A percentile compares a stretch with the other conserved stretches of the same genome.
These are phyloP conservation scores for Leucophenga maculata DNA, from an alignment of 2,888 invertebrate genomes.

Conservation along the genomic window DNA sequence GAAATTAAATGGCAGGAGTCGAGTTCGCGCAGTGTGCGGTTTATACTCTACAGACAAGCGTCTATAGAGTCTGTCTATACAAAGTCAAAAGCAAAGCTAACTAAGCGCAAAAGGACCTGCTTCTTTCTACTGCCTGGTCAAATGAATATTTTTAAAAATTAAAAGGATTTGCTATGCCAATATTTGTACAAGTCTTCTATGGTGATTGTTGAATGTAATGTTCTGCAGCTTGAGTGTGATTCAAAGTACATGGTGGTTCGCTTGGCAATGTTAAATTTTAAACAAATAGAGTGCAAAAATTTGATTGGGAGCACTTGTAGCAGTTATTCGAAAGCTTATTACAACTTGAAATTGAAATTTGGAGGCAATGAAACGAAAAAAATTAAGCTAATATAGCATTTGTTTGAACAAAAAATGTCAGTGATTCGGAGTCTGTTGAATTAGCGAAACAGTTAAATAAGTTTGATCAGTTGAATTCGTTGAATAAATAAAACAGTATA, in stretches of 20 bases:
- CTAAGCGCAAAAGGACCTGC: slow-evolving; percentile 6
- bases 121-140: slow-evolving; percentile 9
- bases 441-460: too few relatives aligned
- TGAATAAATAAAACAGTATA: too few relatives aligned
- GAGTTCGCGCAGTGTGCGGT: neutral
- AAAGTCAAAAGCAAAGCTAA: neutral
- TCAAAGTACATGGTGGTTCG: neutral
- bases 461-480: too few relatives aligned
- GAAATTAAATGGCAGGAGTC: neutral
- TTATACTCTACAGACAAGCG: neutral
- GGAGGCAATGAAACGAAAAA: too few relatives aligned
- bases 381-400: too few relatives aligned
- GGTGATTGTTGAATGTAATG: neutral
- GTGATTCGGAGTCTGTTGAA: too few relatives aligned
- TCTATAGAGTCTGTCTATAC: neutral
- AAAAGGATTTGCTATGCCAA: slow-evolving; percentile 61
- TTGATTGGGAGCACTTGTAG: too few relatives aligned
- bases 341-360: too few relatives aligned
- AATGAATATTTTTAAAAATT: slow-evolving; percentile 57
- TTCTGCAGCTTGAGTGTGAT: neutral
- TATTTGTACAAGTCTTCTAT: slow-evolving; percentile 50
- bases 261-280: slow-evolving; percentile 12
- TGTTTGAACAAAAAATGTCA: too few relatives aligned
- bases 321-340: too few relatives aligned
- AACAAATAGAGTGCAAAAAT: neutral